Conservation (phyloP, 2,888 invertebrate species). For the Caenorhabditis doughertyi region DNA sequence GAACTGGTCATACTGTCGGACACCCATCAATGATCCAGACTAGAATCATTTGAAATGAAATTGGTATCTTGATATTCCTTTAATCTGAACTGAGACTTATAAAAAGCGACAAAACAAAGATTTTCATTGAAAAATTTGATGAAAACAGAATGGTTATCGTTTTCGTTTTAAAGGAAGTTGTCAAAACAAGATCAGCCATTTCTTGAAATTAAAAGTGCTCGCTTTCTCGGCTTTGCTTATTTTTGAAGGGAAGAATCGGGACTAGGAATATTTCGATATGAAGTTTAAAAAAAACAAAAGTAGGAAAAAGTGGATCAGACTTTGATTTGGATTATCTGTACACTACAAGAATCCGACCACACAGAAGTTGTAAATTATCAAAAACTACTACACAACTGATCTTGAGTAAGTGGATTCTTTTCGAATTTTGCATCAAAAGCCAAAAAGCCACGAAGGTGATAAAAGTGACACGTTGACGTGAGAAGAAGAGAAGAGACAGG, state of each 20-base stretch:
- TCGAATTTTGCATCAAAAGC: slow-evolving; percentile 35
- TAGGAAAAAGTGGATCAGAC: too few relatives aligned
- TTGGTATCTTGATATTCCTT: too few relatives aligned
- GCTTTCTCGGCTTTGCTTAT: too few relatives aligned
- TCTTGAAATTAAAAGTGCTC: not conserved
- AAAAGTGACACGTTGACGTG: slow-evolving; percentile 60
- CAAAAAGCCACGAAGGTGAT: slow-evolving; percentile 61
- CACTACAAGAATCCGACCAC: not conserved
- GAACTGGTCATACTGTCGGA: too few relatives aligned
- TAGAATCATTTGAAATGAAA: too few relatives aligned
- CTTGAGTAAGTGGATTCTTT: not conserved
- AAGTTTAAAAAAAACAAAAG: too few relatives aligned
- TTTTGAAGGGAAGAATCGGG: too few relatives aligned
- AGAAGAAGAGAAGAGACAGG: slow-evolving; percentile 5
- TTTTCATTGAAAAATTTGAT: not conserved
- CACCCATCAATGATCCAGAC: too few relatives aligned
- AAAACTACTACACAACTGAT: not conserved
- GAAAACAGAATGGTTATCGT: too few relatives aligned
- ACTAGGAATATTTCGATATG: too few relatives aligned
- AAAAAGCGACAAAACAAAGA: not conserved
- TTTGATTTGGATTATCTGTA: too few relatives aligned
- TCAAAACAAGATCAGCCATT: not conserved
- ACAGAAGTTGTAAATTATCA: not conserved
- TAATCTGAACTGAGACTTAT: too few relatives aligned
- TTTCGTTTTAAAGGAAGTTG: not conserved